A percentile compares a stretch with the other conserved stretches of the same genome.
Conservation (phyloP, 2,113 vertebrate species). For the Pongo abelii region DNA sequence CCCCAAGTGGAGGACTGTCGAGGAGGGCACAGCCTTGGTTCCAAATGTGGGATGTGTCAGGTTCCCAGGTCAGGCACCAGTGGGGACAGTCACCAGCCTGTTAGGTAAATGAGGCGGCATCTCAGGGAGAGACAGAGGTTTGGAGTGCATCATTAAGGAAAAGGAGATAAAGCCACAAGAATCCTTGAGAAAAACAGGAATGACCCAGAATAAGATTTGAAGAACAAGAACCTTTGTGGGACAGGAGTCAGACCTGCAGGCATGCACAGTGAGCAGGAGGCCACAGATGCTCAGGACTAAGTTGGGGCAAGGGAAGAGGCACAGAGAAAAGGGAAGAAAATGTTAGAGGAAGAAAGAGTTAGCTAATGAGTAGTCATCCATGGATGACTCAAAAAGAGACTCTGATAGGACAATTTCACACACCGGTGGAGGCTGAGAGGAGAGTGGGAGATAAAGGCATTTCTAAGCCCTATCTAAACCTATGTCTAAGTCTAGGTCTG, state of each 20-base stretch:
- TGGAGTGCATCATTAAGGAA: no score
- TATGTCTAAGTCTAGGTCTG: fast-evolving
- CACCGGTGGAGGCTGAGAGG: fast-evolving
- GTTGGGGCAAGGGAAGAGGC: fast-evolving
- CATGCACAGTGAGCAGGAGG: fast-evolving
- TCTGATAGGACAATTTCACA: fast-evolving
- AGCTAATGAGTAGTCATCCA: fast-evolving
- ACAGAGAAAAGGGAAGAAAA: neutral
- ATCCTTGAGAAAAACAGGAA: neutral
- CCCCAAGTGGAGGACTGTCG: no score
- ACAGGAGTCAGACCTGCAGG: neutral
- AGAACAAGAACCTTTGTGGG: fast-evolving
- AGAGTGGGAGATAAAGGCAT: fast-evolving
- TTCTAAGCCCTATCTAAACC: neutral
- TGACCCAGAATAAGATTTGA: no score
- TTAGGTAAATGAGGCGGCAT: fast-evolving
- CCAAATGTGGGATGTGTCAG: fast-evolving
- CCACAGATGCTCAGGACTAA: fast-evolving
- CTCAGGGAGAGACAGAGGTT: neutral
- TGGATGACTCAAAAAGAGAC: no score
- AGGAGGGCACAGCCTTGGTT: neutral
- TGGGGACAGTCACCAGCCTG: neutral
- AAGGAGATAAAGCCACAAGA: neutral
- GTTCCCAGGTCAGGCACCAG: no score
- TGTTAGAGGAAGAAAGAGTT: neutral